A percentile compares a stretch with the other conserved stretches of the same genome.
phyloP scores from a whole-genome alignment of 2,113 vertebrate genomes.

The cat (Felis catus) region DNA sequence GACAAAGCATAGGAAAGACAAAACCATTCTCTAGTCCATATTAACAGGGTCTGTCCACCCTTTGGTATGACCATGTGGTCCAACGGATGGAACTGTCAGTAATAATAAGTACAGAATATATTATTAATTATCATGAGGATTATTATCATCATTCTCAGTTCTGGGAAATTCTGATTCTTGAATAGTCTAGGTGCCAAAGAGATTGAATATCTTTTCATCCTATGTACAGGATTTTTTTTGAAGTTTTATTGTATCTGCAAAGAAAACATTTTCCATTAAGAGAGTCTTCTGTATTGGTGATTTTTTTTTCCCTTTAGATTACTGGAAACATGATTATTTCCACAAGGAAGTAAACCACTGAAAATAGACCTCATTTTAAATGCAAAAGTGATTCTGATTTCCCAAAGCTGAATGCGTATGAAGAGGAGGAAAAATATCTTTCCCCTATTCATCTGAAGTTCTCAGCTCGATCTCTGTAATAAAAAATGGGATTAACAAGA shows the following conservation, averaged over 20 bases:
- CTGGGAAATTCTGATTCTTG: not conserved
- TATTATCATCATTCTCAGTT: not conserved
- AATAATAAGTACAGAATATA: not conserved
- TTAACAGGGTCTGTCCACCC: not conserved
- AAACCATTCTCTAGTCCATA: not conserved
- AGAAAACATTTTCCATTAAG: not conserved
- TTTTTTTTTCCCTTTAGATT: constrained; percentile 6
- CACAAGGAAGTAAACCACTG: constrained; percentile 11
- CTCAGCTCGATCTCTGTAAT: not conserved
- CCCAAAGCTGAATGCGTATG: constrained; percentile 25
- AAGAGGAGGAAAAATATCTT: not conserved
- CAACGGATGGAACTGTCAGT: not conserved
- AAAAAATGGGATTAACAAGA: not conserved
- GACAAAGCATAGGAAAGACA: not conserved
- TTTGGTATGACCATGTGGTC: not conserved
- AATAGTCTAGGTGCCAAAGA: not conserved
- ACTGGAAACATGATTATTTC: not conserved
- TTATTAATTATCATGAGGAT: not conserved
- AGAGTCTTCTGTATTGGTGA: not conserved
- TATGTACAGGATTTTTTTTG: not conserved
- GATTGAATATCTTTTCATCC: not conserved
- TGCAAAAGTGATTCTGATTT: constrained; percentile 59
- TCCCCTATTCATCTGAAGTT: not conserved
- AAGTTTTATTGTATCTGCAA: not conserved
- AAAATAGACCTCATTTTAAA: constrained; percentile 48